Percentiles rank a stretch among this genome's conserved stretches.
Evolutionary conservation across 1,140 invertebrate species (phyloP).

Genomic region (Ditylenchus dipsaci): DNA sequence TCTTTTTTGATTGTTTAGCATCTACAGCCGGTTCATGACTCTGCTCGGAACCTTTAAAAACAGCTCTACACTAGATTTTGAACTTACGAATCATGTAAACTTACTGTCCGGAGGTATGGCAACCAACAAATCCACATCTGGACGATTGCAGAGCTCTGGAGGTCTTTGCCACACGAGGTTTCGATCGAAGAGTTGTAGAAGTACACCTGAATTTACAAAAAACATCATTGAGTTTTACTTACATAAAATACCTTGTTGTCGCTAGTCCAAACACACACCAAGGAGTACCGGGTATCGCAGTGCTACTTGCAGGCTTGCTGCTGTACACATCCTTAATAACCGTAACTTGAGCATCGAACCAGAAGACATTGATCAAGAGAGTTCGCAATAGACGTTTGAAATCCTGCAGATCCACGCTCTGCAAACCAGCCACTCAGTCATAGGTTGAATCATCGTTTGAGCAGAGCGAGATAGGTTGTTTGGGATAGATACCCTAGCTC

Average conservation of each 20-base stretch:
- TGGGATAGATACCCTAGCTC: no score
- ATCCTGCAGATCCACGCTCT: constrained; percentile 57
- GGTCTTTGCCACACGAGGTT: constrained; percentile 92
- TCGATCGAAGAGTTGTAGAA: constrained; percentile 78
- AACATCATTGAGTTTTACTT: no score
- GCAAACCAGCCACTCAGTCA: constrained; percentile 53
- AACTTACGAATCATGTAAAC: no score
- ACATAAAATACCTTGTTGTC: constrained; percentile 18
- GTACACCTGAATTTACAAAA: constrained; percentile 74
- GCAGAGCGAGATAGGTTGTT: not conserved
- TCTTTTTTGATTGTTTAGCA: not conserved
- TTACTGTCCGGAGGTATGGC: constrained; percentile 41
- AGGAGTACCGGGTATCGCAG: constrained; percentile 87
- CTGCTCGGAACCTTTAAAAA: no score
- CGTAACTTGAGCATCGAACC: constrained; percentile 33
- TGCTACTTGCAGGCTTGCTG: constrained; percentile 81
- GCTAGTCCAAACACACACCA: constrained; percentile 68
- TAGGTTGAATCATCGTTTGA: not conserved
- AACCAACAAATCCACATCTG: constrained; percentile 57
- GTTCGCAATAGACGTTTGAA: constrained; percentile 44
- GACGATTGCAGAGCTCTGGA: constrained; percentile 70
- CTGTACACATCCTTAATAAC: constrained; percentile 60
- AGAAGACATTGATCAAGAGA: constrained; percentile 60
- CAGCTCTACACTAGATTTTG: no score
- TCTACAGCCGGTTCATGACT: not conserved